Conservation (phyloP, 1,140 invertebrate species). For the Cydia pomonella region DNA sequence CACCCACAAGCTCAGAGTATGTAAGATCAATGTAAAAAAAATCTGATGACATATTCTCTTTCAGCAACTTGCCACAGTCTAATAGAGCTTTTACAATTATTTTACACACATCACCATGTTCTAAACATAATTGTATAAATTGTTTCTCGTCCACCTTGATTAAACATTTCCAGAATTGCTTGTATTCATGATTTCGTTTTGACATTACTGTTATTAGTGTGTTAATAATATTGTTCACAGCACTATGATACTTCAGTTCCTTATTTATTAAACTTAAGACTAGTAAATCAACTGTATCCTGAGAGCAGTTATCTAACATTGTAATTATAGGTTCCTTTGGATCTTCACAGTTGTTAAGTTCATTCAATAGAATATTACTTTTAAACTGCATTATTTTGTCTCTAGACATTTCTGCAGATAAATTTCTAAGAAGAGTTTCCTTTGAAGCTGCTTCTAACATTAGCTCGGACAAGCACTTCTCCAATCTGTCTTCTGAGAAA, state of each 20-base stretch:
- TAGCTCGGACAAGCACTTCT: slow-evolving; percentile 65
- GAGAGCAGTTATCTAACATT: slow-evolving; percentile 52
- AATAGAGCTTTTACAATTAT: slow-evolving; percentile 80
- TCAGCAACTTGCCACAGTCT: slow-evolving; percentile 74
- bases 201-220: slow-evolving; percentile 72
- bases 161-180: slow-evolving; percentile 75
- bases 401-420: slow-evolving; percentile 52
- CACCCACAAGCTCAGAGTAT: slow-evolving; percentile 73
- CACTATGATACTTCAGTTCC: slow-evolving; percentile 51
- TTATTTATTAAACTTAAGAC: slow-evolving; percentile 57
- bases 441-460: slow-evolving; percentile 74
- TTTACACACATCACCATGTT: slow-evolving; percentile 73
- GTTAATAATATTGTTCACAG: slow-evolving; percentile 74
- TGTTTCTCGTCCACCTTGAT: slow-evolving; percentile 70
- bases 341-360: slow-evolving; percentile 50
- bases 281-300: slow-evolving; percentile 54
- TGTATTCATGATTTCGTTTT: slow-evolving; percentile 60
- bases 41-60: slow-evolving; percentile 66
- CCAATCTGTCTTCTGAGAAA: slow-evolving; percentile 66
- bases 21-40: slow-evolving; percentile 77
- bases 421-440: slow-evolving; percentile 58
- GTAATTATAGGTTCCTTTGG: slow-evolving; percentile 44
- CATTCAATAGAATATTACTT: slow-evolving; percentile 60
- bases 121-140: slow-evolving; percentile 68
- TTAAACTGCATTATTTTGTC: slow-evolving; percentile 57